Base-by-base conservation (phyloP, 2,113 vertebrate genomes). In the Scomber colias region DNA sequence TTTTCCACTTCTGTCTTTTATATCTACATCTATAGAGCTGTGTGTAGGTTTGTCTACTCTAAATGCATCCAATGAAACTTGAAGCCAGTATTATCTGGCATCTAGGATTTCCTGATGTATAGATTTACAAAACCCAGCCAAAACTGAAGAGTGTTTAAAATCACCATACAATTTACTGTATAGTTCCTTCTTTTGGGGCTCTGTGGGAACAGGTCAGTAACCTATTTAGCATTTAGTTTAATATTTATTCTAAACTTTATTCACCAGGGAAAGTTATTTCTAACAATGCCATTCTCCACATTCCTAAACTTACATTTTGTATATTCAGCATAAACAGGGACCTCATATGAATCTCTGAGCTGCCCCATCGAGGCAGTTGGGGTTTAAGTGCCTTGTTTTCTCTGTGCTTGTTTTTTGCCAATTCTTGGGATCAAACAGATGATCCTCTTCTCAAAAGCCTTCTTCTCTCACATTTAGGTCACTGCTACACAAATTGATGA, bases 121-220 rank as follows among this genome's bases (percentile, higher is more conserved):
- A 64, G 0, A 75, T 16, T 44, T 48, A 3, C 12, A 50, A 70
- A 66, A 45, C 27, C 19, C 6, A 16, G 57, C 30, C 17, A 48
- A 27, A 49, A 27, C 53, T 71, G 24, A 78, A 64, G 45, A 50
- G 44, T 56, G 1, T 9, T 49, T 4, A 46, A 16, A 35, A 3
- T 45, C 48, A 30, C 16, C 16, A 15, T 24, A 10, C 24, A 27
- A 2, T 27, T 27, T 27, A 27, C 2, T 27, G 1, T 3, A 27
- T 27, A 27, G 24, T 40, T 35, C 27, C 11, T 7, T 60, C 24
- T 66, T 35, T 56, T 50, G 57, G 67, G 15, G 10, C 46, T 73
- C 21, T 57, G 71, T 72, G 51, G 56, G 81, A 78, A 69, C 45
- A 73, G 74, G 80, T 67, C 80, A 79, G n/a, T 72, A 71, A 67